Conservation (phyloP, 2,888 invertebrate species). For the Homarus gammarus region DNA sequence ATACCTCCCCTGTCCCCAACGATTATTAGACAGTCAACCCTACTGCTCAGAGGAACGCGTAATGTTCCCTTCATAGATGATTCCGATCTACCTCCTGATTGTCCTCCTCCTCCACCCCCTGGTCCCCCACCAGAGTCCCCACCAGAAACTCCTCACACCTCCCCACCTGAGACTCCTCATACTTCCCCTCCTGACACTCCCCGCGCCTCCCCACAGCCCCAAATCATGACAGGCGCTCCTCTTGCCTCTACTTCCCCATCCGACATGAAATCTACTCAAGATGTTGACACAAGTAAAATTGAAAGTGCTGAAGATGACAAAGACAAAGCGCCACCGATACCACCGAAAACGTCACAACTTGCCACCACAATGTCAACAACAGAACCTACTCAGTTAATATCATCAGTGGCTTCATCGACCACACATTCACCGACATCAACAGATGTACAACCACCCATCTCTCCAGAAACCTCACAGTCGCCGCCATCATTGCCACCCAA, state of each 20-base stretch:
- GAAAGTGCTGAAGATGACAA: neutral
- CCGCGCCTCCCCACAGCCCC: slow-evolving; percentile 29
- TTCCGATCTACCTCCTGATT: slow-evolving; percentile 42
- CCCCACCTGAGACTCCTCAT: slow-evolving; percentile 63
- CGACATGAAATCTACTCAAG: neutral
- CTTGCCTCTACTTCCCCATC: neutral
- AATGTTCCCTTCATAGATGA: slow-evolving; percentile 39
- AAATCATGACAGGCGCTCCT: neutral
- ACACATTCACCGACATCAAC: neutral
- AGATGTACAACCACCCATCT: neutral
- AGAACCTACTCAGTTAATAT: neutral
- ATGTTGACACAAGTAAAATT: neutral
- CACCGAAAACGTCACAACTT: slow-evolving; percentile 3
- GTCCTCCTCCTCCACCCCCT: slow-evolving; percentile 58
- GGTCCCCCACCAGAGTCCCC: slow-evolving; percentile 54
- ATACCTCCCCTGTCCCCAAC: slow-evolving; percentile 25
- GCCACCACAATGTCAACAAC: no score
- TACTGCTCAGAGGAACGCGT: slow-evolving; percentile 18
- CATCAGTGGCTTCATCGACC: neutral
- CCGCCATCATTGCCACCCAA: slow-evolving; percentile 24
- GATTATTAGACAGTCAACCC: slow-evolving; percentile 18
- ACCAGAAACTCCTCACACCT: slow-evolving; percentile 50
- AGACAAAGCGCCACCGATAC: slow-evolving; percentile 32
- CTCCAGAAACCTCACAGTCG: neutral
- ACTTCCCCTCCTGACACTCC: slow-evolving; percentile 53